Evolutionary conservation across 2,113 vertebrate species (phyloP).

Genomic region (Dendrocopos noguchii): DNA sequence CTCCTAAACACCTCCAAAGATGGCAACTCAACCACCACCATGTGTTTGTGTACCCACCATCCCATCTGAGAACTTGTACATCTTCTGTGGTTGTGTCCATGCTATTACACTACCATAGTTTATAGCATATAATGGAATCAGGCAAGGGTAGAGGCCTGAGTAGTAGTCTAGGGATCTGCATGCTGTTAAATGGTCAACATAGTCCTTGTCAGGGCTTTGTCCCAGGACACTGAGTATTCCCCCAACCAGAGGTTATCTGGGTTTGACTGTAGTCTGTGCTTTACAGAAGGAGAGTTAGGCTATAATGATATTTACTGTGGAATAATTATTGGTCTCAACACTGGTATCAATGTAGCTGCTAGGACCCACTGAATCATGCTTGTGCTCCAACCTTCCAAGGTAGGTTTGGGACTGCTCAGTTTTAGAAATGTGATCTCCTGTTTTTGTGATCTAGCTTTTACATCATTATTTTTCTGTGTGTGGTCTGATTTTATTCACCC

Average conservation of each 20-base stretch:
- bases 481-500: background rate
- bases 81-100: accelerated
- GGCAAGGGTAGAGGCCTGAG: background rate
- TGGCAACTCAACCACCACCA: no score
- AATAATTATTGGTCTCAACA: background rate
- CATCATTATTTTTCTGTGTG: background rate
- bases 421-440: background rate
- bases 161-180: background rate
- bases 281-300: background rate
- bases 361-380: background rate
- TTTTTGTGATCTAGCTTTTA: background rate
- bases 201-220: background rate
- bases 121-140: background rate
- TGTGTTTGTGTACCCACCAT: background rate
- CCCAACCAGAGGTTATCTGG: background rate
- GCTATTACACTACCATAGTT: background rate
- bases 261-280: background rate
- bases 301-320: accelerated
- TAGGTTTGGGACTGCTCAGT: background rate
- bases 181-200: background rate
- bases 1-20: no score
- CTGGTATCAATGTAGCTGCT: background rate
- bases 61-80: background rate
- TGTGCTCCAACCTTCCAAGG: background rate
- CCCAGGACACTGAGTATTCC: background rate